These are phyloP conservation scores for Cossypha niveicapilla DNA, from an alignment of 2,797 vertebrate genomes.

Conservation along the genomic window DNA sequence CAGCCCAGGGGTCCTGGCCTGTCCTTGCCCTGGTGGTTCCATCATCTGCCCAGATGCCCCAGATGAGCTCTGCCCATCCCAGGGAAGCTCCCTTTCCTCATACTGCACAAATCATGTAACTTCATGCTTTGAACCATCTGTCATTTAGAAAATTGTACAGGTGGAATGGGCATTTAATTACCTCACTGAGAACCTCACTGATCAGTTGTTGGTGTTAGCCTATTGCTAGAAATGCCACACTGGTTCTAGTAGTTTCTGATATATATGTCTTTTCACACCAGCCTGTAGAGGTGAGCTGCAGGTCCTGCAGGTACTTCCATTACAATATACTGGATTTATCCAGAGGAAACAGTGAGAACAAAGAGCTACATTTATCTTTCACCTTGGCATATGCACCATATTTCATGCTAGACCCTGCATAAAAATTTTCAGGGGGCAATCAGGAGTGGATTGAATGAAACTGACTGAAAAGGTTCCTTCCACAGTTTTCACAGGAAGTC, in stretches of 20 bases:
- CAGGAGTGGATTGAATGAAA: not conserved
- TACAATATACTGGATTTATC: not conserved
- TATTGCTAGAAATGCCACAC: not conserved
- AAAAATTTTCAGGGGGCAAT: slow-evolving; percentile 16
- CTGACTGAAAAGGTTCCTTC: not conserved
- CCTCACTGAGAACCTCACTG: not conserved
- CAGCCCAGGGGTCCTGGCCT: not conserved
- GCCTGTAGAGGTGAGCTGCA: not conserved
- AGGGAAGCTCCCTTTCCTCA: not conserved
- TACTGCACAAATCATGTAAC: not conserved
- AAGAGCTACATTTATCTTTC: not conserved
- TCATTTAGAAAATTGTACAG: not conserved
- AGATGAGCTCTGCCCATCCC: not conserved
- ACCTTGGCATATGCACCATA: not conserved
- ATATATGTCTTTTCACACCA: not conserved
- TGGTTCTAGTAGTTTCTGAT: not conserved
- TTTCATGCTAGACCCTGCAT: not conserved
- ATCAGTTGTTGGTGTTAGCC: not conserved
- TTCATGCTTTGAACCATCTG: not conserved
- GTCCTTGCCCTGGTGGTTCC: not conserved
- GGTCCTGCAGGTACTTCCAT: not conserved
- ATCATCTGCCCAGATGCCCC: too few species aligned
- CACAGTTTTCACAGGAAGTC: slow-evolving; percentile 46
- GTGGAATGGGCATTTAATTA: not conserved
- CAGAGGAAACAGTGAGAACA: not conserved